Percentiles rank a stretch among this genome's conserved stretches.
These are phyloP conservation scores for Eretmochelys imbricata DNA, from an alignment of 2,113 vertebrate genomes.

Conservation along the genomic window DNA sequence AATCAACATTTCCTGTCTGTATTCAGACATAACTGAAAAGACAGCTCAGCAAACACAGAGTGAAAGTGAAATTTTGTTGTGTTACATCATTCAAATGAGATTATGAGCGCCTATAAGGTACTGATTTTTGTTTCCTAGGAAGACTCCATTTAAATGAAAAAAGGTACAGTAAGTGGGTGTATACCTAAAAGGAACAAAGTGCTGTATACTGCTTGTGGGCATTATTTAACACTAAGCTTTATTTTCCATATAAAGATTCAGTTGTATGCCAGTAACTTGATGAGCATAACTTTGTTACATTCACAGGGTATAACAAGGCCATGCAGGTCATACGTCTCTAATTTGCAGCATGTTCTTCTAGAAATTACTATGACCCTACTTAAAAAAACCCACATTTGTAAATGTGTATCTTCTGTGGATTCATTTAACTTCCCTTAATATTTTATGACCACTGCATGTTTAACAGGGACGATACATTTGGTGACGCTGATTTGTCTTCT, in stretches of 20 bases:
- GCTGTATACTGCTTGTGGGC: constrained; percentile 44
- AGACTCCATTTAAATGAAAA: constrained; percentile 46
- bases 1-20: background rate
- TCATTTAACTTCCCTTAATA: constrained; percentile 48
- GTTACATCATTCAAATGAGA: constrained; percentile 60
- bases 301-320: background rate
- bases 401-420: constrained; percentile 25
- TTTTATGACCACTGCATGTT: constrained; percentile 40
- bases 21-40: background rate
- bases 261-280: constrained; percentile 23
- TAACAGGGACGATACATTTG: constrained; percentile 40
- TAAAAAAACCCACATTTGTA: background rate
- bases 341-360: constrained; percentile 16
- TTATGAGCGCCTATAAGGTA: constrained; percentile 38
- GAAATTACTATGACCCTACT: constrained; percentile 51
- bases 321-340: constrained; percentile 13
- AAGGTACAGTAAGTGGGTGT: background rate
- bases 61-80: constrained; percentile 53
- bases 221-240: constrained; percentile 59
- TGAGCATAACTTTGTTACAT: constrained; percentile 21
- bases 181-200: background rate
- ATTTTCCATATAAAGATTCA: constrained; percentile 14
- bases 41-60: background rate
- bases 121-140: constrained; percentile 56
- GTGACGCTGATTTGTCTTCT: constrained; percentile 8